phyloP scores from a whole-genome alignment of 2,113 vertebrate species.

The Alces alces region DNA sequence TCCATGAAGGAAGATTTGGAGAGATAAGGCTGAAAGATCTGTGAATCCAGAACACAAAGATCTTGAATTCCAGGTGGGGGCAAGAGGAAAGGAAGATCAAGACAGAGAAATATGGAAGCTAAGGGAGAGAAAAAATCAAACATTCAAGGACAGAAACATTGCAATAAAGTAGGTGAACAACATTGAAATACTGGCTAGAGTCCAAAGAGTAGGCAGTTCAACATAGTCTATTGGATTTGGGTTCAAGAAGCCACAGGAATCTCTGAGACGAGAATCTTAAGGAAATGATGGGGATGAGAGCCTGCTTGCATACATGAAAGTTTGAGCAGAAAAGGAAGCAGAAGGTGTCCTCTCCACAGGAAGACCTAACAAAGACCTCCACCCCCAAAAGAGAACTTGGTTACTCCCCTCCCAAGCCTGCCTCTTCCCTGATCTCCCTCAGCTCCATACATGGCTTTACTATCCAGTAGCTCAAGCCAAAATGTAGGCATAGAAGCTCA shows the following conservation, averaged over 20 bases:
- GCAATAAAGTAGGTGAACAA: too few species aligned
- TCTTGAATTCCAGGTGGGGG: neutral
- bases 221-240: neutral
- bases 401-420: neutral
- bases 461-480: neutral
- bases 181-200: too few species aligned
- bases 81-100: neutral
- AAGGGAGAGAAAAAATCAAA: neutral
- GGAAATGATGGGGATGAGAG: neutral
- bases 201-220: neutral
- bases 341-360: neutral
- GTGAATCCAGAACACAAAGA: neutral
- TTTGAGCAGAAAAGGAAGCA: neutral
- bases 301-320: neutral
- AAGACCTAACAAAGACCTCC: neutral
- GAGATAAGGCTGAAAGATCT: neutral
- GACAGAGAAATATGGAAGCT: neutral
- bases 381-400: neutral
- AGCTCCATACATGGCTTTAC: neutral
- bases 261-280: neutral
- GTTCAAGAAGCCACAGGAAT: neutral
- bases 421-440: neutral
- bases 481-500: neutral
- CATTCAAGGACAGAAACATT: neutral
- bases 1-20: neutral